Base-by-base conservation (phyloP, 2,113 vertebrate genomes). In the Chlorodrepanis virens region DNA sequence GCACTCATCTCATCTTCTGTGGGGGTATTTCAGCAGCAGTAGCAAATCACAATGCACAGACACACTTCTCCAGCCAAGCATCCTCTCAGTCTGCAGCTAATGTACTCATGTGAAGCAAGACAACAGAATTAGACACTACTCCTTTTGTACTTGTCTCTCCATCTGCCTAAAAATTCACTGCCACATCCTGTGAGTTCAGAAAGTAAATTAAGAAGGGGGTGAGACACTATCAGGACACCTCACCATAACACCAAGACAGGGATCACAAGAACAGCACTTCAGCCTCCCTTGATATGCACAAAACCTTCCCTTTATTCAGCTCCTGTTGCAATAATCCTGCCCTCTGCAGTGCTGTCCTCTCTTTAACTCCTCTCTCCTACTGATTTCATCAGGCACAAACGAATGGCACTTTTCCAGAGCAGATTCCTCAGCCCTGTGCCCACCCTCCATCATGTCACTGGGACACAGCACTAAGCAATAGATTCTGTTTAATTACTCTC, bases 141-240 rank as follows among this genome's bases (percentile, higher is more conserved):
- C 17, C 16, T 33, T 87, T 45, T 13, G 15, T 16, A 24, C 75
- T 63, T 81, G 21, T 39, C 33, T 76, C 44, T 54, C 11, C 42
- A 64, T 31, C 28, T 52, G 45, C 42, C 59, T 45, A 35, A 56
- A 61, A 91, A 70, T 29, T 72, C 49, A 29, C 29, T 75, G 56
- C 13, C 86, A 63, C 14, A 24, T 35, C n/a, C 21, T 63, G 11
- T 1, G 6, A 61, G 35, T 14, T 31, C 0, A 1, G 35, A 14
- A 79, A 72, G 52, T 49, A 91, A 67, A 44, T 68, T 37, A 83
- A 63, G 44, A 24, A 42, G 17, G n/a, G 31, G 12, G 10, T 50
- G 35, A 79, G 52, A 68, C 37, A 29, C 15, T 35, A 75, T 20
- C 60, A 75, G 82, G 42, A 20, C 3, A 0, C 33, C 29, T 40